Base-by-base conservation (phyloP, 2,888 invertebrate species). In the Luperina testacea region DNA sequence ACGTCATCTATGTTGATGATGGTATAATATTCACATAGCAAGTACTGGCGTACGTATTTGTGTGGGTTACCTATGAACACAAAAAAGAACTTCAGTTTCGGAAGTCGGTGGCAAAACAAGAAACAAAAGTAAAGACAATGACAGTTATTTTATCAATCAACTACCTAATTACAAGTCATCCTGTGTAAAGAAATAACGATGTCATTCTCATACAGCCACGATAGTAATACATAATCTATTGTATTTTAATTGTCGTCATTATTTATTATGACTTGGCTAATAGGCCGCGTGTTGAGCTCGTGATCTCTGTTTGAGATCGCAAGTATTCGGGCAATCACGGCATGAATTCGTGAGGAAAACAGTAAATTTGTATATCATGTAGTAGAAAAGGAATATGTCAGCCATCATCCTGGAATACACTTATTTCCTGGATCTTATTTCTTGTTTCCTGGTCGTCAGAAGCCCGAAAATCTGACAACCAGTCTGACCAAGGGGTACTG, bases 231-330 rank as follows among this genome's bases (percentile, higher is more conserved):
- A 48, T 7, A 27, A 51, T 51, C 20, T 53, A 42, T 27, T 74
- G 27, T 42, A 42, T 27, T 42, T n/a, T 74, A 42, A 57, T 42
- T 53, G 27, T 74, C 42, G 38, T n/a, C 27, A 42, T 74, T 42
- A 42, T 57, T 57, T 17, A 57, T 27, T 53, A 75, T 75, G 74
- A 75, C 53, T 75, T 57, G 42, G 15, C 15, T 57, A 27, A 27
- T 75, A 15, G 15, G 4, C 9, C 32, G 45, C 72, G 72, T 67
- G 68, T 67, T 32, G 6, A 32, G 32, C 45, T 24, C 72, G 24
- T 72, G 32, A 24, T 75, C 24, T 73, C 24, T 27, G 15, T 42
- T 42, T 74, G 42, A 74, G n/a, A 42, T 24, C 15, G 42, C 57
- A 38, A 51, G 38, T 51, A 27, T 73, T 74, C 51, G 38, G 15